These are phyloP conservation scores for Criorhina ranunculi DNA, from an alignment of 2,888 invertebrate genomes.

Conservation along the genomic window DNA sequence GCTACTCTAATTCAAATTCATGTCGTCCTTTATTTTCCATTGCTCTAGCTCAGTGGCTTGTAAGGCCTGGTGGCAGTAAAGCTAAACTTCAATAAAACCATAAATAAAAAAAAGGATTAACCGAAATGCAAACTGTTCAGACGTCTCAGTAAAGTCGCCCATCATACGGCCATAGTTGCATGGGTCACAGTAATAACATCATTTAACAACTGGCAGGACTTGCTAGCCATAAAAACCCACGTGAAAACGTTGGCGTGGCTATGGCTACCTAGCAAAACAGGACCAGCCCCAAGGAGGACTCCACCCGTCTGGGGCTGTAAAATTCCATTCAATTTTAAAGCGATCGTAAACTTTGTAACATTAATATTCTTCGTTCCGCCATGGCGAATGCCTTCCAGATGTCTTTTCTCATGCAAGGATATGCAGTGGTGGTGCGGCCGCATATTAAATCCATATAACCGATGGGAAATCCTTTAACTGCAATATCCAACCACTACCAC, in stretches of 20 bases:
- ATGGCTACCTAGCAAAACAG: constrained; percentile 2
- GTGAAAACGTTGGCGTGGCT: constrained; percentile 56
- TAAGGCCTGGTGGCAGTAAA: neutral
- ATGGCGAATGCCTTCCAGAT: constrained; percentile 69
- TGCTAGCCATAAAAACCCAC: constrained; percentile 62
- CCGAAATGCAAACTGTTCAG: constrained; percentile 3
- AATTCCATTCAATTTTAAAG: constrained; percentile 75
- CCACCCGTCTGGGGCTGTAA: constrained; percentile 61
- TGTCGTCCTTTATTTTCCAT: neutral
- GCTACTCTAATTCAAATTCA: neutral
- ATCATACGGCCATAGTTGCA: constrained; percentile 69
- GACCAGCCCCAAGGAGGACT: constrained; percentile 22
- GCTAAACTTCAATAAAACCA: constrained; percentile 17
- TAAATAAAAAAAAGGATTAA: constrained; percentile 20
- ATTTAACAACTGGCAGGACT: constrained; percentile 72
- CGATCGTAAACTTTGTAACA: constrained; percentile 72
- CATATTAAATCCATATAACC: constrained; percentile 2
- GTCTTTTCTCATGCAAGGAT: constrained; percentile 70
- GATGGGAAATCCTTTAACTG: constrained; percentile 24
- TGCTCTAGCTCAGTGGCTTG: neutral
- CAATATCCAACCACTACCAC: constrained; percentile 4
- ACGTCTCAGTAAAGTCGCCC: constrained; percentile 30
- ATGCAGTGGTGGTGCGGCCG: constrained; percentile 22
- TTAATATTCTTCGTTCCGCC: constrained; percentile 68
- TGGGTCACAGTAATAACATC: constrained; percentile 71